Evolutionary conservation across 2,888 invertebrate species (phyloP).

Genomic region (Parochlus steinenii): DNA sequence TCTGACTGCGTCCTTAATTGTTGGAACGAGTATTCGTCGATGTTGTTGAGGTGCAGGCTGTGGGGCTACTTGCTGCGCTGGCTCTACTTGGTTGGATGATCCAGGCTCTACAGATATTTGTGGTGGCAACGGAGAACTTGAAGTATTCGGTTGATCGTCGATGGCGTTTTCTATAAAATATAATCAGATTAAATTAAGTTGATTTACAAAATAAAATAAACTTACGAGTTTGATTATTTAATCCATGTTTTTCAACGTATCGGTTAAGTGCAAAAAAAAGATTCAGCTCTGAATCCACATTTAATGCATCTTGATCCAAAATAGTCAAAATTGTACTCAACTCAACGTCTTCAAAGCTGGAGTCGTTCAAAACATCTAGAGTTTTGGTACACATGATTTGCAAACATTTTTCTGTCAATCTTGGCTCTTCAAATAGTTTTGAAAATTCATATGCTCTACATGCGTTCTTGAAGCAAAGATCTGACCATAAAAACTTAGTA

Average conservation of each 20-base stretch:
- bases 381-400: conserved; percentile 64
- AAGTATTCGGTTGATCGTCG: conserved; percentile 12
- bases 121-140: conserved; percentile 13
- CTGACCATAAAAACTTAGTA: conserved; percentile 69
- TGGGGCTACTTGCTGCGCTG: conserved; percentile 11
- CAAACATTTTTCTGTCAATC: conserved; percentile 64
- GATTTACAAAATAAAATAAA: too few species aligned
- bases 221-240: too few species aligned
- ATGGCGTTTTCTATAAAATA: not conserved
- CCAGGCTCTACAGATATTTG: conserved; percentile 17
- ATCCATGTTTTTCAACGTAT: conserved; percentile 41
- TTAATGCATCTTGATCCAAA: conserved; percentile 55
- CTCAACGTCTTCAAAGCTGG: conserved; percentile 63
- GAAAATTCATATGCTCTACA: conserved; percentile 78
- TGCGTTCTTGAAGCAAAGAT: conserved; percentile 41
- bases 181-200: too few species aligned
- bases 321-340: conserved; percentile 55
- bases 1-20: conserved; percentile 47
- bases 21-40: conserved; percentile 8
- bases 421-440: conserved; percentile 65
- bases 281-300: conserved; percentile 58
- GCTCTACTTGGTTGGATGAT: conserved; percentile 15
- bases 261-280: conserved; percentile 57
- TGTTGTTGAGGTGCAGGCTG: conserved; percentile 9
- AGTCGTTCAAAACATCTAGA: conserved; percentile 53